Base-by-base conservation (phyloP, 2,888 invertebrate species). In the Molanna angustata region DNA sequence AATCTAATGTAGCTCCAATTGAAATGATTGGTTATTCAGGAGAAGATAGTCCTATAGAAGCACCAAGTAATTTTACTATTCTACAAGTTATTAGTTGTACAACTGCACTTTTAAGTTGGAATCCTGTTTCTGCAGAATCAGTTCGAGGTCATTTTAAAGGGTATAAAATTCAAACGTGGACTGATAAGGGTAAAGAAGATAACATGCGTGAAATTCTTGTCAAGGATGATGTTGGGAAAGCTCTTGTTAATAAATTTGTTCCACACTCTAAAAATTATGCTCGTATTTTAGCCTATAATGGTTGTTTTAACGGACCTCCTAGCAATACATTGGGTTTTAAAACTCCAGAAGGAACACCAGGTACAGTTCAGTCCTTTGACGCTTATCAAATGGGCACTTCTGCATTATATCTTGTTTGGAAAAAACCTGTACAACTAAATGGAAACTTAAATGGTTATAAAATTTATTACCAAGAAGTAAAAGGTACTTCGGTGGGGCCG, bases 111-210 rank as follows among this genome's bases (percentile, higher is more conserved):
- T 81, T 99, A 50, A 84, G 84, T 62, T 99, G 98, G 98, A 84
- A 86, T 66, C 85, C 91, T 0, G 94, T 98, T 0, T 77, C 86
- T 20, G 75, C 83, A 0, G 85, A 86, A 18, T 85, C 90, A 0
- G 84, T 98, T 0, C 81, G 88, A 22, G 98, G 98, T 6, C 90
- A 94, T 71, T 94, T 98, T 72, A 89, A 88, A 64, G 98, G 97
- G 2, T 98, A 98, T 73, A 94, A 94, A 80, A 91, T 98, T 56
- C 92, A 94, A 70, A 95, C 92, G 4, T 98, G 97, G 96, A 89
- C 89, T 1, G 90, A 90, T 47, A 81, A 78, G 44, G 84, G 86
- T 57, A 85, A 84, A 1, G 85, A 86, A 61, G 85, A 87, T 54
- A 83, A 79, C 48, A 73, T 84, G 48, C 76, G 87, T 32, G 92